A percentile compares a stretch with the other conserved stretches of the same genome.
phyloP scores from a whole-genome alignment of 2,797 vertebrate species.

The Streptopelia turtur region DNA sequence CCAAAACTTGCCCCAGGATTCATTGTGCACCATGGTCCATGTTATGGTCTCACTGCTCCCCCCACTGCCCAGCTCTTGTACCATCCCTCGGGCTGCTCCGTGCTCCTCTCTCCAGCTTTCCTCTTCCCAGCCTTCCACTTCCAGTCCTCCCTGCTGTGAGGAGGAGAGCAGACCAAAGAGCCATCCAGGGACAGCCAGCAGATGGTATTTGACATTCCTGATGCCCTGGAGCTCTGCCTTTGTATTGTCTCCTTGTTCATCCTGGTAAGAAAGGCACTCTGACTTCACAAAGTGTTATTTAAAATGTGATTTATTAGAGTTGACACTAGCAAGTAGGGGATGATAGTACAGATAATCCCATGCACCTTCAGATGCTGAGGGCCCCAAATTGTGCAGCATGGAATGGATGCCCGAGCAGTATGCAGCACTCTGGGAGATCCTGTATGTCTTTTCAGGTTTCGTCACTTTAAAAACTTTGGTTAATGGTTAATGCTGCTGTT shows the following conservation, averaged over 20 bases:
- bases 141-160: too few relatives aligned
- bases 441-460: accelerated
- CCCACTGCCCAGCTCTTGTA: not conserved
- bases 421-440: not conserved
- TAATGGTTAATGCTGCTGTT: not conserved
- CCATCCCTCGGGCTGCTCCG: too few relatives aligned
- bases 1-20: too few relatives aligned
- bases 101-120: too few relatives aligned
- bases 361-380: not conserved
- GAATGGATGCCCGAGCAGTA: not conserved
- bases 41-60: not conserved
- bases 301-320: not conserved
- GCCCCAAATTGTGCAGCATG: not conserved
- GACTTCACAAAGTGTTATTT: not conserved
- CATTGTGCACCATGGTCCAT: not conserved
- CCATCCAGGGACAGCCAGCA: too few relatives aligned
- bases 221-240: not conserved
- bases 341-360: too few relatives aligned
- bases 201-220: not conserved
- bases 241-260: not conserved
- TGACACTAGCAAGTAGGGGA: not conserved
- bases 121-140: not conserved
- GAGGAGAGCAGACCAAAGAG: not conserved
- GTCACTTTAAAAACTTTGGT: not conserved
- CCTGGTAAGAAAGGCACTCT: not conserved